Evolutionary conservation across 2,888 invertebrate species (phyloP).

Genomic region (Ctenicera cuprea): DNA sequence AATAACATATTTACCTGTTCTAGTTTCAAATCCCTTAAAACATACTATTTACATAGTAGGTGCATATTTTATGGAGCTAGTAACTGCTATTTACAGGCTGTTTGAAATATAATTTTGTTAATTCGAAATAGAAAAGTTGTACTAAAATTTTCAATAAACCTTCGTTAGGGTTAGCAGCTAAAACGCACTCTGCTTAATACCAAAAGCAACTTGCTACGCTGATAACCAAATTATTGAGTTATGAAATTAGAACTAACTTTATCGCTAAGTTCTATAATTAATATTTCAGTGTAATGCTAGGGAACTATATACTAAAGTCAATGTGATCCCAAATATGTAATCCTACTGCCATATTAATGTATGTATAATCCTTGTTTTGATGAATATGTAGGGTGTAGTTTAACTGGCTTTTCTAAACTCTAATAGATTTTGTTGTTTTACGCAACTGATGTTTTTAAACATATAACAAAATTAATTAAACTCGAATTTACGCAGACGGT

Average conservation of each 20-base stretch:
- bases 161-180: slow-evolving; percentile 6
- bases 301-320: slow-evolving; percentile 24
- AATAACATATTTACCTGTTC: slow-evolving; percentile 1
- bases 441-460: background rate
- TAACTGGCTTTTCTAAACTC: slow-evolving; percentile 9
- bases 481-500: background rate
- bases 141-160: slow-evolving; percentile 12
- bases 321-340: slow-evolving; percentile 19
- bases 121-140: slow-evolving; percentile 7
- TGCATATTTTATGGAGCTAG: background rate
- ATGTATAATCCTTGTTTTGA: slow-evolving; percentile 16
- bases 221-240: slow-evolving; percentile 35
- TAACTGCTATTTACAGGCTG: slow-evolving; percentile 3
- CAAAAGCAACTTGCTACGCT: slow-evolving; percentile 22
- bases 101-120: slow-evolving; percentile 19
- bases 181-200: background rate
- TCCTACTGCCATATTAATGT: slow-evolving; percentile 21
- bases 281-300: slow-evolving; percentile 29
- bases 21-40: slow-evolving; percentile 16
- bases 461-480: background rate
- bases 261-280: slow-evolving; percentile 37
- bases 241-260: slow-evolving; percentile 37
- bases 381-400: slow-evolving; percentile 13
- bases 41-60: slow-evolving; percentile 14
- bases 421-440: slow-evolving; percentile 9